Percentiles rank a stretch among this genome's conserved stretches.
Evolutionary conservation across 2,113 vertebrate species (phyloP).

Genomic region (Notechis scutatus): DNA sequence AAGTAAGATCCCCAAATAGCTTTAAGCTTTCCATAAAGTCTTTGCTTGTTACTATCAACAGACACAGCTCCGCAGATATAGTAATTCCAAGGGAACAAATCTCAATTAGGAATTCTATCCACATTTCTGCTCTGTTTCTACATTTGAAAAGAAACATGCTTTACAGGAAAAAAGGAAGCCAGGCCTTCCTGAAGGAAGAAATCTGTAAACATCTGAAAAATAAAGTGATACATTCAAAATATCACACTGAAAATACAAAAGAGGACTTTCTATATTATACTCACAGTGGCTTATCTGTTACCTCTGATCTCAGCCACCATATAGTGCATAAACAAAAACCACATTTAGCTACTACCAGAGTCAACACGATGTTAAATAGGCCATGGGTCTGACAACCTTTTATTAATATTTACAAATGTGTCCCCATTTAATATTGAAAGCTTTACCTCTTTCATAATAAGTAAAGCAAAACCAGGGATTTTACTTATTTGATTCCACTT

Average conservation of each 20-base stretch:
- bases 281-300: not conserved
- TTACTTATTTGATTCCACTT: not conserved
- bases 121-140: not conserved
- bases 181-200: not conserved
- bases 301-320: not conserved
- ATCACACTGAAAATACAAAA: not conserved
- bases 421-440: not conserved
- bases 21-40: conserved; percentile 24
- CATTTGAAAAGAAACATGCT: not conserved
- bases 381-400: not conserved
- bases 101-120: not conserved
- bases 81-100: not conserved
- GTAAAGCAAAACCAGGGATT: not conserved
- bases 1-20: conserved; percentile 49
- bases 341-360: not conserved
- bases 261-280: not conserved
- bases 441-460: not conserved
- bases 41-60: conserved; percentile 10
- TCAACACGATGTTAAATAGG: not conserved
- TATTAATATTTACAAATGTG: not conserved
- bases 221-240: not conserved
- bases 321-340: not conserved
- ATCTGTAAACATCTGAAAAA: not conserved
- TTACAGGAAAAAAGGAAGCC: not conserved
- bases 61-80: not conserved